phyloP scores from a whole-genome alignment of 1,140 invertebrate species.

The Trialeurodes vaporariorum region DNA sequence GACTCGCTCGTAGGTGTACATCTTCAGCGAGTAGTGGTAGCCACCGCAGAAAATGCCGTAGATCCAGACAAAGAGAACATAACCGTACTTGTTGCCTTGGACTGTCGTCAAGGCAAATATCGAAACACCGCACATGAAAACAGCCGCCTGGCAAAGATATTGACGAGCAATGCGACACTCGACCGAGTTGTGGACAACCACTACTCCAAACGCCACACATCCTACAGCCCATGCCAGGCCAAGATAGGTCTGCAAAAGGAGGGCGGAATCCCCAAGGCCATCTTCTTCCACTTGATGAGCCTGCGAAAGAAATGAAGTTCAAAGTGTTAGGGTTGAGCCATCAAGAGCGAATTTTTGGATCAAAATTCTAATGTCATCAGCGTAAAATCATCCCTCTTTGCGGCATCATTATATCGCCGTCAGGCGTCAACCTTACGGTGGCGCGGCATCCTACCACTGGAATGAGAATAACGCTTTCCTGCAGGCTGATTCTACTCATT shows the following conservation, averaged over 20 bases:
- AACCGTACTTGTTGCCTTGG: conserved; percentile 55
- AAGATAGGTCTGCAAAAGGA: conserved; percentile 63
- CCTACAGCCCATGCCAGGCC: conserved; percentile 73
- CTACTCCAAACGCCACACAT: conserved; percentile 62
- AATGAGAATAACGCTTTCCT: too few relatives aligned
- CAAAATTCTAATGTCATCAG: too few relatives aligned
- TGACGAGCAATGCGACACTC: conserved; percentile 77
- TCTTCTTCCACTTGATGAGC: conserved; percentile 63
- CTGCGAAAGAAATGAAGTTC: too few relatives aligned
- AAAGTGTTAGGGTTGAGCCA: too few relatives aligned
- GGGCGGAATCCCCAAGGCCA: conserved; percentile 52
- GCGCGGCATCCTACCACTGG: too few relatives aligned
- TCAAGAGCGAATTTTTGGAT: too few relatives aligned
- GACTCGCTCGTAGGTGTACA: conserved; percentile 78
- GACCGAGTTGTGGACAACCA: conserved; percentile 67
- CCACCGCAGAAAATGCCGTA: conserved; percentile 72
- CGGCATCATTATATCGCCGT: too few relatives aligned
- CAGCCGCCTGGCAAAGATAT: conserved; percentile 61
- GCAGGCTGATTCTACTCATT: too few relatives aligned
- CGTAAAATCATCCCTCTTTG: too few relatives aligned
- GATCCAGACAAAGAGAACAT: conserved; percentile 71
- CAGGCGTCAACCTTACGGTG: too few relatives aligned
- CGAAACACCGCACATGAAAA: conserved; percentile 63
- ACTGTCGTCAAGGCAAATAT: conserved; percentile 72
- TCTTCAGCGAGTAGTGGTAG: conserved; percentile 76